Percentiles rank a stretch among this genome's conserved stretches.
Evolutionary conservation across 2,888 invertebrate genomes (phyloP).

Genomic region (Ceriagrion tenellum): DNA sequence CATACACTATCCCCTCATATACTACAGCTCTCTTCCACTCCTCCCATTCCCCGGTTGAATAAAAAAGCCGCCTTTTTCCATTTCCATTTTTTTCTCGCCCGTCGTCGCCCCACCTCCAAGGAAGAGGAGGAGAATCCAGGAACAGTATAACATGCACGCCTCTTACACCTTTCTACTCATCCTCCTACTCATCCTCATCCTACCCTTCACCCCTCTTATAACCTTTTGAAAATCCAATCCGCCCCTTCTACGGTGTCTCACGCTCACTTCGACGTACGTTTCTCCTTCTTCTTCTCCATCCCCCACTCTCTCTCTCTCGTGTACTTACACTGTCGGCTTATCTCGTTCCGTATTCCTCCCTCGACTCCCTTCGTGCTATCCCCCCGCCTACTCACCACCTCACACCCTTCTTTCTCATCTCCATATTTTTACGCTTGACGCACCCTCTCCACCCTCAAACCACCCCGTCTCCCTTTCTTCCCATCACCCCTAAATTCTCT

Average conservation of each 20-base stretch:
- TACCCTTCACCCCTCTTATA: neutral
- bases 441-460: neutral
- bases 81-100: neutral
- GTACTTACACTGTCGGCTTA: conserved; percentile 28
- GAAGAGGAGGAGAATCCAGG: neutral
- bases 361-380: conserved; percentile 44
- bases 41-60: neutral
- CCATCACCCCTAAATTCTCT: neutral
- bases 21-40: neutral
- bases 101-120: neutral
- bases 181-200: neutral
- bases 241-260: neutral
- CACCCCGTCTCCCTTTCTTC: neutral
- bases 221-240: conserved; percentile 63
- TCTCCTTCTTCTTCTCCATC: neutral
- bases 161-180: too few species aligned
- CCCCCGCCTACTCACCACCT: neutral
- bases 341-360: conserved; percentile 61
- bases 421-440: conserved; percentile 37
- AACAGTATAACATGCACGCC: conserved; percentile 33
- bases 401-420: neutral
- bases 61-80: neutral
- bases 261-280: neutral
- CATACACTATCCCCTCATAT: too few species aligned
- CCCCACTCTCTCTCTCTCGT: neutral